Conservation (phyloP, 1,140 invertebrate genomes). For the Drosophila suzukii region DNA sequence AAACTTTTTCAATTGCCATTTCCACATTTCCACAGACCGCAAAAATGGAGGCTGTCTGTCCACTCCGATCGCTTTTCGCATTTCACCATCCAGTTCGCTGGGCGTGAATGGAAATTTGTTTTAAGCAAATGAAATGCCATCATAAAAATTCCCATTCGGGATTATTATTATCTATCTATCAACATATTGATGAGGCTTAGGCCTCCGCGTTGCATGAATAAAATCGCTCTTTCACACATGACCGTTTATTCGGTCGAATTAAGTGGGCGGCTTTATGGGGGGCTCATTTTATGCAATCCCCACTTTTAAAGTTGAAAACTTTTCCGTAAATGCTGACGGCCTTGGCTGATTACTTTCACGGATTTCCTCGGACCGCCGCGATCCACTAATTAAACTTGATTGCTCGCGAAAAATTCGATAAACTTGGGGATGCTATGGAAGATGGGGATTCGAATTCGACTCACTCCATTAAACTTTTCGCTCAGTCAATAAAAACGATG, state of each 20-base stretch:
- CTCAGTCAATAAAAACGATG: constrained; percentile 68
- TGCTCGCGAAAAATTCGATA: constrained; percentile 42
- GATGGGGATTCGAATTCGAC: neutral
- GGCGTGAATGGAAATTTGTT: constrained; percentile 31
- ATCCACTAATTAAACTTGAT: constrained; percentile 55
- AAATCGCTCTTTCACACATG: neutral
- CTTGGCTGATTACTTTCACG: constrained; percentile 34
- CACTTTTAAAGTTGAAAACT: neutral
- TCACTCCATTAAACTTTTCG: constrained; percentile 64
- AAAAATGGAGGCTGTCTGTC: constrained; percentile 28
- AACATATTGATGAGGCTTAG: constrained; percentile 30
- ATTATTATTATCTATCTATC: constrained; percentile 56
- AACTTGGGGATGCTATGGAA: constrained; percentile 7
- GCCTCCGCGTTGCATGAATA: neutral
- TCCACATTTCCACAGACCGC: constrained; percentile 34
- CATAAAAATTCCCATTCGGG: constrained; percentile 40
- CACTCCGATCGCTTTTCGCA: constrained; percentile 33
- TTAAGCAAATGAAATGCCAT: constrained; percentile 46
- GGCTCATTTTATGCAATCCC: neutral
- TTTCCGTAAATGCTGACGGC: constrained; percentile 16
- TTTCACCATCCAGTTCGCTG: constrained; percentile 1
- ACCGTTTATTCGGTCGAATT: constrained; percentile 1
- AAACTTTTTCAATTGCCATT: constrained; percentile 71
- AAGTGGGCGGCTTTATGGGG: constrained; percentile 8
- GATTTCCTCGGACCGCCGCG: constrained; percentile 12